Conservation (phyloP, 2,888 invertebrate genomes). For the Xestia rhomboidea region DNA sequence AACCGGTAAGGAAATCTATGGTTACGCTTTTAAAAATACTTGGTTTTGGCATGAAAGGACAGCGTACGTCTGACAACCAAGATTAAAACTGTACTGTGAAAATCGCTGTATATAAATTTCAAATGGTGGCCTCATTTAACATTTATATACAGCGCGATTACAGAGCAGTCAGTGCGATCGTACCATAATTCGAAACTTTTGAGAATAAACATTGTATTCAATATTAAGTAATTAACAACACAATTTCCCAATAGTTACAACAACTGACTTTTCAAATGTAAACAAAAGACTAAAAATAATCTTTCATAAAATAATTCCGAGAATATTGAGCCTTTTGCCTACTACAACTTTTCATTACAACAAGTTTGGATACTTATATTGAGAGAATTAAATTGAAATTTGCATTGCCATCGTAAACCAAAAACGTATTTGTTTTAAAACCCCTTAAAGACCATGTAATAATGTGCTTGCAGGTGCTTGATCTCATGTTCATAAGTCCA, state of each 20-base stretch:
- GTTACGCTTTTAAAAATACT: not conserved
- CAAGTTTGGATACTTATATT: conserved; percentile 7
- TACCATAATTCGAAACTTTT: not conserved
- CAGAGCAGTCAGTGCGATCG: too few relatives aligned
- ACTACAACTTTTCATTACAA: conserved; percentile 12
- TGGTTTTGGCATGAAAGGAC: not conserved
- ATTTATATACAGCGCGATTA: too few relatives aligned
- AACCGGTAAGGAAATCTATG: too few relatives aligned
- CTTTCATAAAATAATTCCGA: conserved; percentile 4
- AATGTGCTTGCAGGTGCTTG: not conserved
- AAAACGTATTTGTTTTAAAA: not conserved
- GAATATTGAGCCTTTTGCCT: conserved; percentile 12
- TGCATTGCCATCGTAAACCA: not conserved
- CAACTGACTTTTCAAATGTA: conserved; percentile 13
- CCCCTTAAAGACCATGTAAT: not conserved
- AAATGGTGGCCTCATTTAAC: too few relatives aligned
- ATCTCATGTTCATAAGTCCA: not conserved
- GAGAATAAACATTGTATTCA: not conserved
- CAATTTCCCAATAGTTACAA: conserved; percentile 1
- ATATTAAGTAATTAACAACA: conserved; percentile 7
- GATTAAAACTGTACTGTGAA: not conserved
- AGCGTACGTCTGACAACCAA: not conserved
- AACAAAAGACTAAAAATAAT: conserved; percentile 30
- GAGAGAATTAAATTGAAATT: conserved; percentile 13
- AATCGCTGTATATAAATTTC: not conserved